phyloP scores from a whole-genome alignment of 1,140 invertebrate species.

The Anastrepha ludens region DNA sequence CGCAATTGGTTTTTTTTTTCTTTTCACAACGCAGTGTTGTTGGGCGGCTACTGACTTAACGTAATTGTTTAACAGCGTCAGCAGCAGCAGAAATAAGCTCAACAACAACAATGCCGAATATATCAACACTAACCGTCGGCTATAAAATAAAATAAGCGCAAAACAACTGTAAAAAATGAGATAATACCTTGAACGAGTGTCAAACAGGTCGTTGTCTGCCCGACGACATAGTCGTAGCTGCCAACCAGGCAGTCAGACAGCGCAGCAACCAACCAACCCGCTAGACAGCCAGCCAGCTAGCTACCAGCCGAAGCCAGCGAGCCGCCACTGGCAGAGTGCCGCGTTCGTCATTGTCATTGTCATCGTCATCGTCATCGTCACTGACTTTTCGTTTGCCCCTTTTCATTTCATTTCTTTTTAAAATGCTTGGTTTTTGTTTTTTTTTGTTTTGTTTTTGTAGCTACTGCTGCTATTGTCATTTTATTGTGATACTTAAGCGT shows the following conservation, averaged over 20 bases:
- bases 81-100: background rate
- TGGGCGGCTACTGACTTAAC: background rate
- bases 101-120: background rate
- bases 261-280: background rate
- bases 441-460: slow-evolving; percentile 50
- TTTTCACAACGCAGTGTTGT: background rate
- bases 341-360: slow-evolving; percentile 60
- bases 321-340: slow-evolving; percentile 29
- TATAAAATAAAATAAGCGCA: slow-evolving; percentile 50
- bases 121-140: background rate
- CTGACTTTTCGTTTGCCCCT: slow-evolving; percentile 47
- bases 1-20: background rate
- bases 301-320: background rate
- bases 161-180: slow-evolving; percentile 62
- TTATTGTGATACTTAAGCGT: slow-evolving; percentile 36
- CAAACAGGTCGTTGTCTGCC: slow-evolving; percentile 66
- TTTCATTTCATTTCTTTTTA: slow-evolving; percentile 11
- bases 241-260: background rate
- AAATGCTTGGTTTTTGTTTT: background rate
- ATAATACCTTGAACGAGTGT: slow-evolving; percentile 73
- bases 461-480: slow-evolving; percentile 49
- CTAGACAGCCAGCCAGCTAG: slow-evolving; percentile 5
- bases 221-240: slow-evolving; percentile 14
- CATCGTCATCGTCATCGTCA: slow-evolving; percentile 51
- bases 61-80: slow-evolving; percentile 21